Evolutionary conservation across 2,113 vertebrate genomes (phyloP).

Genomic region (Chionodraco myersi): DNA sequence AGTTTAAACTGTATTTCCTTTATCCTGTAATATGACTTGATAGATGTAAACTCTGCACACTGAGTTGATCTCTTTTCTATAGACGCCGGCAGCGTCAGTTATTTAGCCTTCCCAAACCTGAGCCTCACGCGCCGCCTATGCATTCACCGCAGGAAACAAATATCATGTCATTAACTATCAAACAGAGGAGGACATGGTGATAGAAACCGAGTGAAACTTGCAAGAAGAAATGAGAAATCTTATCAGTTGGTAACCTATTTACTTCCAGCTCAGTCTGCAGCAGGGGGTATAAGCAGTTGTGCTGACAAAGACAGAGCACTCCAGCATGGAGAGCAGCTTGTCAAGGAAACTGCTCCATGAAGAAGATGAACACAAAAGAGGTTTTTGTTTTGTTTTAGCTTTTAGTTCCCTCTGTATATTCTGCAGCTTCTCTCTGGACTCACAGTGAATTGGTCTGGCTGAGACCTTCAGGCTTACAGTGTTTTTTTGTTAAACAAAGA

Average conservation of each 20-base stretch:
- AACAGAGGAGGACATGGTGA: constrained; percentile 26
- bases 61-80: too few species aligned
- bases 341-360: constrained; percentile 50
- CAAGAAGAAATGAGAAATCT: constrained; percentile 48
- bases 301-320: constrained; percentile 70
- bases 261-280: constrained; percentile 48
- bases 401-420: constrained; percentile 3
- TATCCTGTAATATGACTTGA: too few species aligned
- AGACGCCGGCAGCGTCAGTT: too few species aligned
- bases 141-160: constrained; percentile 41
- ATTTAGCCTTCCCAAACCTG: too few species aligned
- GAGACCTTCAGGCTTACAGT: constrained; percentile 22
- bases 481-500: constrained; percentile 22
- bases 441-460: constrained; percentile 21
- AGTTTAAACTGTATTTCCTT: too few species aligned
- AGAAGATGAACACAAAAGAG: constrained; percentile 51
- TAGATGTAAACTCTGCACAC: too few species aligned
- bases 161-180: constrained; percentile 65
- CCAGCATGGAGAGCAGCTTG: constrained; percentile 52
- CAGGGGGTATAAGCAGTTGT: constrained; percentile 43
- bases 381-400: constrained; percentile 4
- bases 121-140: too few species aligned
- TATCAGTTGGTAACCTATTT: constrained; percentile 71
- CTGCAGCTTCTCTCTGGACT: constrained; percentile 14
- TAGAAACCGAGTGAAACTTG: not conserved